Conservation (phyloP, 1,140 invertebrate species). For the Drosophila bocki region DNA sequence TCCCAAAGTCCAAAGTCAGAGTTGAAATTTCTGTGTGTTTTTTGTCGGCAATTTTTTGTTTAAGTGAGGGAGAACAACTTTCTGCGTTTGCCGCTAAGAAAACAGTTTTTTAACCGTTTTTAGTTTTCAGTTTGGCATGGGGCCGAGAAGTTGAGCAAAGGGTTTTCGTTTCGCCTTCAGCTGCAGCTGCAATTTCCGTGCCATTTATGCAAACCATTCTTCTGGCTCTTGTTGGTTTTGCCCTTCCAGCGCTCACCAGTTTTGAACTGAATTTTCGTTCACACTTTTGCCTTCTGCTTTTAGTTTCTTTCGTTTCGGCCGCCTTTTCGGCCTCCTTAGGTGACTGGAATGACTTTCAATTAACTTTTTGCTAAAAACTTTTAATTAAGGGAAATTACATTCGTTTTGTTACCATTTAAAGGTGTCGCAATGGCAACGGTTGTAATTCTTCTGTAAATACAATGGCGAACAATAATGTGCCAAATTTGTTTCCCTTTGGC, state of each 20-base stretch:
- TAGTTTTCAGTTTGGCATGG: conserved; percentile 37
- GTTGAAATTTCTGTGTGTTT: conserved; percentile 38
- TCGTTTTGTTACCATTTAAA: conserved; percentile 10
- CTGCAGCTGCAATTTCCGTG: conserved; percentile 58
- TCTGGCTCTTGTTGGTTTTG: conserved; percentile 15
- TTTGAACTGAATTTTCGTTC: conserved; percentile 41
- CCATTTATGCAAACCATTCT: conserved; percentile 58
- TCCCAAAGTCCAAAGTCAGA: conserved; percentile 38
- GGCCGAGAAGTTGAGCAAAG: conserved; percentile 2
- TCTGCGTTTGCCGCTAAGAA: conserved; percentile 42
- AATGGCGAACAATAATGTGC: not conserved
- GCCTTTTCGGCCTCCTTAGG: conserved; percentile 6
- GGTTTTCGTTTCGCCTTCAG: conserved; percentile 25
- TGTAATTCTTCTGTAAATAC: not conserved
- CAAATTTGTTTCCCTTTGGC: conserved; percentile 2
- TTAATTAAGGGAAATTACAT: conserved; percentile 40
- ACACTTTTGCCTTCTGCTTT: conserved; percentile 32
- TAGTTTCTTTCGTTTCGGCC: conserved; percentile 6
- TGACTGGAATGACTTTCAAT: conserved; percentile 37
- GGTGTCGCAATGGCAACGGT: conserved; percentile 11
- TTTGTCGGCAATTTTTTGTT: conserved; percentile 7
- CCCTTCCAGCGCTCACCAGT: conserved; percentile 9
- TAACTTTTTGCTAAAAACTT: conserved; percentile 37
- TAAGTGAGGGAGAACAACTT: conserved; percentile 4
- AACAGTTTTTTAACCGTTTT: conserved; percentile 53